A percentile compares a stretch with the other conserved stretches of the same genome.
phyloP scores from a whole-genome alignment of 2,797 vertebrate genomes.

The Ptychobarbus kaznakovi region DNA sequence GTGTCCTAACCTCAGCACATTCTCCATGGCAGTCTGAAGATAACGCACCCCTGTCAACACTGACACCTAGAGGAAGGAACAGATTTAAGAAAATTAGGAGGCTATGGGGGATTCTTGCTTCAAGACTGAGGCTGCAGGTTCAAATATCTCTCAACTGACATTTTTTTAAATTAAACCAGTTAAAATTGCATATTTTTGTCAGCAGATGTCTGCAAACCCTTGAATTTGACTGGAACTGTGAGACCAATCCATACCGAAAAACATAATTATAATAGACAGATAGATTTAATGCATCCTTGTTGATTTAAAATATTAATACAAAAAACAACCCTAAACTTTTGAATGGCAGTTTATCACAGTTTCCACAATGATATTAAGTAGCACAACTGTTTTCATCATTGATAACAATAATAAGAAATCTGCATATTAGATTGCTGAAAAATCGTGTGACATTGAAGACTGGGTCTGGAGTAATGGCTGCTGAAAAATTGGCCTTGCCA shows the following conservation, averaged over 20 bases:
- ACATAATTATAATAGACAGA: not conserved
- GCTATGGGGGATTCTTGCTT: not conserved
- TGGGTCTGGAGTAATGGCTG: not conserved
- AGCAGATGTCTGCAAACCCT: not conserved
- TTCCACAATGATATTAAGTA: not conserved
- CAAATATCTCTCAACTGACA: not conserved
- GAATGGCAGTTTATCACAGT: not conserved
- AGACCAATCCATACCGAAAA: not conserved
- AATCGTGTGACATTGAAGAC: not conserved
- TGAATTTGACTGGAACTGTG: not conserved
- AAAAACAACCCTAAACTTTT: not conserved
- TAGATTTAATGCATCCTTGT: not conserved
- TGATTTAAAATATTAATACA: not conserved
- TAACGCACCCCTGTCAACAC: constrained; percentile 88
- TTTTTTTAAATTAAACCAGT: not conserved
- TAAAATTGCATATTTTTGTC: not conserved
- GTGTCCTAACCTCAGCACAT: constrained; percentile 80
- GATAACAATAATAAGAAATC: not conserved
- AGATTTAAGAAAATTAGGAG: not conserved
- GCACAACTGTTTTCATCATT: not conserved
- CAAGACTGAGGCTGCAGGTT: not conserved
- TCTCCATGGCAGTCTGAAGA: constrained; percentile 90
- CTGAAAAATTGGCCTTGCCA: not conserved
- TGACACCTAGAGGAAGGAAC: constrained; percentile 75
- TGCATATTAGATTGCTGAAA: not conserved